A percentile compares a stretch with the other conserved stretches of the same genome.
Evolutionary conservation across 2,888 invertebrate genomes (phyloP).

Genomic region (Tenodera sinensis): DNA sequence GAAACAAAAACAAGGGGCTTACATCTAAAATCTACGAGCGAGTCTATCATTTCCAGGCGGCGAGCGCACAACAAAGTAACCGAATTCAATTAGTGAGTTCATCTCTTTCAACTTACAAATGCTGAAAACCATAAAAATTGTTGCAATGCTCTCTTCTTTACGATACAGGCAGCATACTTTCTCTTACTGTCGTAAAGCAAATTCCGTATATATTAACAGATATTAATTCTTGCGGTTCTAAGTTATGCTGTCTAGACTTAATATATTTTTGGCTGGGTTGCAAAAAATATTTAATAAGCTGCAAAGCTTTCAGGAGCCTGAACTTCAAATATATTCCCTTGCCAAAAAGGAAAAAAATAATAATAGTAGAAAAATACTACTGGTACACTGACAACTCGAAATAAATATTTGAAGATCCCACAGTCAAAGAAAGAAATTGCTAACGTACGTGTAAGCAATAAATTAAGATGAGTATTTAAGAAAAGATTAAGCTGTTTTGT

Average conservation of each 20-base stretch:
- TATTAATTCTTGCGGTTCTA: not conserved
- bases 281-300: not conserved
- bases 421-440: not conserved
- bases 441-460: too few relatives aligned
- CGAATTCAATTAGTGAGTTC: not conserved
- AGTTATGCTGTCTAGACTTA: not conserved
- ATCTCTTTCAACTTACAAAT: conserved; percentile 4
- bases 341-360: not conserved
- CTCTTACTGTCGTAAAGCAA: not conserved
- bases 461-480: too few relatives aligned
- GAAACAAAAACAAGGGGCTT: not conserved
- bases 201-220: not conserved
- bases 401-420: not conserved
- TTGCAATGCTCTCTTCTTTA: not conserved
- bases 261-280: not conserved
- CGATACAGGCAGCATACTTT: not conserved
- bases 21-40: not conserved
- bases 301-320: not conserved
- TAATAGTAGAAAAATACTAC: not conserved
- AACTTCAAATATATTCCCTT: not conserved
- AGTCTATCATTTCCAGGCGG: not conserved
- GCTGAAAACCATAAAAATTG: conserved; percentile 4
- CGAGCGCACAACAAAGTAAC: not conserved
- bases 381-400: not conserved
- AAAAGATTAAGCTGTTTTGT: too few relatives aligned